A percentile compares a stretch with the other conserved stretches of the same genome.
Evolutionary conservation across 2,888 invertebrate genomes (phyloP).

Genomic region (Dysmachus trigonus): DNA sequence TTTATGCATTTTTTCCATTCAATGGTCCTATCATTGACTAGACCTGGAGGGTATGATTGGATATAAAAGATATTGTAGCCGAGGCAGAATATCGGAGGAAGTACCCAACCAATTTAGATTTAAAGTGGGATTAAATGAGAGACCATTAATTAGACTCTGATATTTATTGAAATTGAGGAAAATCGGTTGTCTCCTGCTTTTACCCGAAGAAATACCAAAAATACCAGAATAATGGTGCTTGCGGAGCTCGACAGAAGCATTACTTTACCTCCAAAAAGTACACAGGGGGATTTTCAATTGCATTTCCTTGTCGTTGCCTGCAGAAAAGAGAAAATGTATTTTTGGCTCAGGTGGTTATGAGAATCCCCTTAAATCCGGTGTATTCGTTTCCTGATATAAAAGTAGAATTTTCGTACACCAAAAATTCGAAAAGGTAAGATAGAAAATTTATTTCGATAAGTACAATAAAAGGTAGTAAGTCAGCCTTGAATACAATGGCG

Average conservation of each 20-base stretch:
- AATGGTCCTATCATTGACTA: background rate
- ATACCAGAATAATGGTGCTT: background rate
- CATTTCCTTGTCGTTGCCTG: background rate
- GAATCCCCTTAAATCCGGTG: background rate
- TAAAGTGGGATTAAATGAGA: background rate
- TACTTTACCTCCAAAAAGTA: background rate
- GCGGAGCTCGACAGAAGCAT: background rate
- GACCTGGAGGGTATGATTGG: background rate
- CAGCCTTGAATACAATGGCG: background rate
- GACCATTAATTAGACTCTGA: background rate
- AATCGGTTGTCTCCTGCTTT: background rate
- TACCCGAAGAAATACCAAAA: background rate
- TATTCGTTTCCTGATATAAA: background rate
- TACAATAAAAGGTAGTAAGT: background rate
- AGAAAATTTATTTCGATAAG: background rate
- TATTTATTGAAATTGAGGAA: background rate
- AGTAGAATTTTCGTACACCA: background rate
- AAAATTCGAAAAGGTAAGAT: background rate
- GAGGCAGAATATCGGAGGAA: background rate
- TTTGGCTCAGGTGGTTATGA: background rate
- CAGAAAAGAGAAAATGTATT: background rate
- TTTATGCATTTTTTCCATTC: background rate
- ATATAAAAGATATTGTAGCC: background rate
- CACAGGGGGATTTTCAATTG: background rate
- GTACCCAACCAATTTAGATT: background rate